Percentiles rank a stretch among this genome's conserved stretches.
These are phyloP conservation scores for Patagioenas fasciata DNA, from an alignment of 2,113 vertebrate genomes.

Conservation along the genomic window DNA sequence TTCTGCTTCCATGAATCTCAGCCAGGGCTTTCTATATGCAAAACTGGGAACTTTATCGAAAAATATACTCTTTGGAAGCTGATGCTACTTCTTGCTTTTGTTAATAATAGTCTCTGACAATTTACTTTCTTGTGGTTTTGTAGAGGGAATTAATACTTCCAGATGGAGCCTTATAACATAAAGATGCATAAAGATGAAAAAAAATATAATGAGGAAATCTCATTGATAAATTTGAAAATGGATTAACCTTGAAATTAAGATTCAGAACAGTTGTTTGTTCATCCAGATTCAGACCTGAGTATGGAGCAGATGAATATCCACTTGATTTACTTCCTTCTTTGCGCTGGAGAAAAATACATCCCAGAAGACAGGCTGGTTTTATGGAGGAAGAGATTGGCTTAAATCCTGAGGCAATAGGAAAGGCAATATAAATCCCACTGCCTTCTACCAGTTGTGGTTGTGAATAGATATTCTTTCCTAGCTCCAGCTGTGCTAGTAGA, in stretches of 20 bases:
- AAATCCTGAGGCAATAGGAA: background rate
- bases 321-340: background rate
- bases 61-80: background rate
- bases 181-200: conserved; percentile 16
- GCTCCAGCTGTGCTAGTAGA: conserved; percentile 2
- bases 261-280: background rate
- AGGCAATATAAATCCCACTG: background rate
- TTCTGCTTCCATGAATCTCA: background rate
- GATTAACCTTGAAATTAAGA: background rate
- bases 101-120: background rate
- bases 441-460: background rate
- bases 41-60: conserved; percentile 6
- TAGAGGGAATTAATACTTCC: background rate
- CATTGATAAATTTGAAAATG: background rate
- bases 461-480: background rate
- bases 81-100: background rate
- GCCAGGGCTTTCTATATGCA: conserved; percentile 18
- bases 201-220: background rate
- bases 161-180: background rate
- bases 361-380: background rate
- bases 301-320: background rate
- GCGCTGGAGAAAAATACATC: background rate
- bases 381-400: background rate
- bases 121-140: background rate
- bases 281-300: background rate